These are phyloP conservation scores for Seriola rivoliana DNA, from an alignment of 2,113 vertebrate genomes.

Conservation along the genomic window DNA sequence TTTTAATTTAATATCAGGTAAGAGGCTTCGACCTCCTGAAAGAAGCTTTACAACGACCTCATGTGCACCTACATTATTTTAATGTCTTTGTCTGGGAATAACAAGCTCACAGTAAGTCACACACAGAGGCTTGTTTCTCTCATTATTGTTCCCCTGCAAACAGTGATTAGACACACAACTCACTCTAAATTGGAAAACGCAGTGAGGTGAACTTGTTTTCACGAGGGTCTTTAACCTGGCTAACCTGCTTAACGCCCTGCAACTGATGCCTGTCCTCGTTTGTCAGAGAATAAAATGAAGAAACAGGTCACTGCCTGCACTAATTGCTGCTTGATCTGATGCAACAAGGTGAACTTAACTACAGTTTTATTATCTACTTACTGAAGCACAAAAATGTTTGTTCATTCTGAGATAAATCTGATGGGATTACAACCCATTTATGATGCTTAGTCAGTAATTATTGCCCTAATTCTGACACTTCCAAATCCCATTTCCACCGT, in stretches of 20 bases:
- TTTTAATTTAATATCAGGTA: slow-evolving; percentile 31
- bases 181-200: slow-evolving; percentile 8
- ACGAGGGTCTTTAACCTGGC: not conserved
- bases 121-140: slow-evolving; percentile 2
- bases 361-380: slow-evolving; percentile 8
- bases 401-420: slow-evolving; percentile 15
- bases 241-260: slow-evolving; percentile 10
- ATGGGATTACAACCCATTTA: slow-evolving; percentile 26
- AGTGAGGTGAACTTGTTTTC: slow-evolving; percentile 40
- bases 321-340: slow-evolving; percentile 20
- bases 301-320: slow-evolving; percentile 27
- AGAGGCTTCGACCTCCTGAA: slow-evolving; percentile 21
- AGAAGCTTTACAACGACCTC: slow-evolving; percentile 35
- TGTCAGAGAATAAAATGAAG: not conserved
- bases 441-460: not conserved
- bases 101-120: not conserved
- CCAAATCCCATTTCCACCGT: not conserved
- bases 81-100: slow-evolving; percentile 7
- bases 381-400: not conserved
- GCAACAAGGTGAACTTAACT: slow-evolving; percentile 10
- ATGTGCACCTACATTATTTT: not conserved
- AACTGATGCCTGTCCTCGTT: not conserved
- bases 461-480: slow-evolving; percentile 4
- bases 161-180: not conserved
- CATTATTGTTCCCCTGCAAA: not conserved